A percentile compares a stretch with the other conserved stretches of the same genome.
These are phyloP conservation scores for Zapus hudsonius DNA, from an alignment of 2,113 vertebrate species.

Conservation along the genomic window DNA sequence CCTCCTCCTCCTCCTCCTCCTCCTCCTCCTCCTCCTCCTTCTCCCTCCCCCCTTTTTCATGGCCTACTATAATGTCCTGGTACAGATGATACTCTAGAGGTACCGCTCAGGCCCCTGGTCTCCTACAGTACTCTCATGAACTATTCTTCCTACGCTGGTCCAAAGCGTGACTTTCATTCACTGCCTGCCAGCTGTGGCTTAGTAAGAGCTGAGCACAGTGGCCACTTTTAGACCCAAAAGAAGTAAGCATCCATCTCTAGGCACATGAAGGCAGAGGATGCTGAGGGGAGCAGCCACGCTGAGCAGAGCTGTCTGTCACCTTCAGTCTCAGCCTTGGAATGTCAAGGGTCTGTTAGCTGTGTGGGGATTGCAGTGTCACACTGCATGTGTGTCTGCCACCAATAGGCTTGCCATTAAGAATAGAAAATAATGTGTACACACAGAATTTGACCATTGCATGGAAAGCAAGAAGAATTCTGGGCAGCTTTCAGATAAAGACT, in stretches of 20 bases:
- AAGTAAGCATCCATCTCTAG: background rate
- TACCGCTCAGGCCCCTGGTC: too few species aligned
- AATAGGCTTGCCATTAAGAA: background rate
- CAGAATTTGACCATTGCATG: background rate
- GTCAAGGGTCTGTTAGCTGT: background rate
- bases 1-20: too few species aligned
- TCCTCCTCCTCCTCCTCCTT: too few species aligned
- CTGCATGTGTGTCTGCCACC: background rate
- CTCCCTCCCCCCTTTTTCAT: too few species aligned
- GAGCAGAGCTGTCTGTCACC: background rate
- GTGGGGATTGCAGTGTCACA: background rate
- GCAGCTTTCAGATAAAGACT: background rate
- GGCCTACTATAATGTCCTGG: too few species aligned
- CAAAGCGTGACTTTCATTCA: too few species aligned
- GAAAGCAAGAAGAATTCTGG: background rate
- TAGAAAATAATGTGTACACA: background rate
- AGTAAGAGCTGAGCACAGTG: background rate
- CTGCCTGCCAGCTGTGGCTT: too few species aligned
- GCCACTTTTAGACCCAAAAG: background rate
- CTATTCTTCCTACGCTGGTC: too few species aligned
- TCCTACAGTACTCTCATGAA: too few species aligned
- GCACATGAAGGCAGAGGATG: background rate
- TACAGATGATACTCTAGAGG: too few species aligned
- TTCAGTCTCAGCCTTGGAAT: background rate
- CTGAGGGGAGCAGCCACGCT: background rate